phyloP scores from a whole-genome alignment of 2,888 invertebrate genomes.

The Thysanoteuthis rhombus region DNA sequence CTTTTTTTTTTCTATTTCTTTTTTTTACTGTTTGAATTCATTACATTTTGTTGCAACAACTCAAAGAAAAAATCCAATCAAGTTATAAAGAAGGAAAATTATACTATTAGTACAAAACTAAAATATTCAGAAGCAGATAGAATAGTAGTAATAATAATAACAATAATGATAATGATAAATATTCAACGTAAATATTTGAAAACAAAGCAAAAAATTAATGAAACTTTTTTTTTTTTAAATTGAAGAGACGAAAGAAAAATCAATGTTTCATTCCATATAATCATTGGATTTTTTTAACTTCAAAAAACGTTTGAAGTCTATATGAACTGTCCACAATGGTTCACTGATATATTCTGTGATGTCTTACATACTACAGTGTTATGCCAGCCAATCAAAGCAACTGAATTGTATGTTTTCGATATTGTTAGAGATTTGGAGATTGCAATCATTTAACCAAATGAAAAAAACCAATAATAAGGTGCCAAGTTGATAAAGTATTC shows the following conservation, averaged over 20 bases:
- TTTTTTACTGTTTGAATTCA: not conserved
- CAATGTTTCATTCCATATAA: constrained; percentile 25
- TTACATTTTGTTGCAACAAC: not conserved
- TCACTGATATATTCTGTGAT: constrained; percentile 30
- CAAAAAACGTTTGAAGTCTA: not conserved
- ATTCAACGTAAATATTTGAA: not conserved
- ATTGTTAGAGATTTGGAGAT: not conserved
- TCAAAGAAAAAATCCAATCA: not conserved
- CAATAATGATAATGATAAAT: too few species aligned
- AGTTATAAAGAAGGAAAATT: not conserved
- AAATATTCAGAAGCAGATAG: not conserved
- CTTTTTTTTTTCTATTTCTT: too few species aligned
- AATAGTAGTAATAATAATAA: not conserved
- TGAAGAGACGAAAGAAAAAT: not conserved
- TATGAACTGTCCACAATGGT: constrained; percentile 28
- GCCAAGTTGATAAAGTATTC: not conserved
- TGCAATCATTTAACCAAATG: not conserved
- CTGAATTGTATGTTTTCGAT: not conserved
- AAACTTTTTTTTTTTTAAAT: not conserved
- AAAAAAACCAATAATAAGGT: not conserved
- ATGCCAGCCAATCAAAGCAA: constrained; percentile 28
- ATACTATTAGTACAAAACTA: not conserved
- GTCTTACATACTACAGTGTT: constrained; percentile 18
- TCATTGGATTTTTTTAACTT: not conserved
- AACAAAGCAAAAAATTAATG: not conserved